phyloP scores from a whole-genome alignment of 2,888 invertebrate genomes.

The Drosophila peninsularis region DNA sequence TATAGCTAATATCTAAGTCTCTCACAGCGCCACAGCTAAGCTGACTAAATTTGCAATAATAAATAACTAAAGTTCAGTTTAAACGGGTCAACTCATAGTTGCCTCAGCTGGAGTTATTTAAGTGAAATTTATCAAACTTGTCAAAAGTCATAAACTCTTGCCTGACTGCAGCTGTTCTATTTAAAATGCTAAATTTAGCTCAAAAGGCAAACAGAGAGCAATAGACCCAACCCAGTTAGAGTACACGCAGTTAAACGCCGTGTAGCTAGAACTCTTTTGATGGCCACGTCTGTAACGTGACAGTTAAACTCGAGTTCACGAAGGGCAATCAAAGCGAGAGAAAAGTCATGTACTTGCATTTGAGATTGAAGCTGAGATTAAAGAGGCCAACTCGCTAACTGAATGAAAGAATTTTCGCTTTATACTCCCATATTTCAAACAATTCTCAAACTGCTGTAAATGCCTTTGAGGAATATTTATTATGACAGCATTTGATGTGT shows the following conservation, averaged over 20 bases:
- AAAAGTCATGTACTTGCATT: neutral
- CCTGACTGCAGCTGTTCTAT: neutral
- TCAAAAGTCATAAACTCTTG: neutral
- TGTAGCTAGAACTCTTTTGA: neutral
- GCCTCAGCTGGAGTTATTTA: neutral
- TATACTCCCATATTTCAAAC: neutral
- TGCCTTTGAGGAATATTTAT: constrained; percentile 14
- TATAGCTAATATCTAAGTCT: neutral
- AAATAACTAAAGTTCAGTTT: no score
- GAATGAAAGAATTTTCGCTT: neutral
- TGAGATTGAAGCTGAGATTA: neutral
- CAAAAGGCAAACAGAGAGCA: no score
- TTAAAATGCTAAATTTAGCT: neutral
- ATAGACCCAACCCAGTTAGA: neutral
- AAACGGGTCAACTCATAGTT: neutral
- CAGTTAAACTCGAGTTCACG: neutral
- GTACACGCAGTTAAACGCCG: constrained; percentile 1
- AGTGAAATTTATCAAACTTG: neutral
- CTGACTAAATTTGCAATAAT: neutral
- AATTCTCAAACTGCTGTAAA: neutral
- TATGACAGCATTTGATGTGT: constrained; percentile 26
- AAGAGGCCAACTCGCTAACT: neutral
- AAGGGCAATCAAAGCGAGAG: neutral
- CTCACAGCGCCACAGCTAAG: neutral
- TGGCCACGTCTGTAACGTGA: constrained; percentile 2